phyloP scores from a whole-genome alignment of 2,888 invertebrate species.

The Scaptomyza caliginosa region DNA sequence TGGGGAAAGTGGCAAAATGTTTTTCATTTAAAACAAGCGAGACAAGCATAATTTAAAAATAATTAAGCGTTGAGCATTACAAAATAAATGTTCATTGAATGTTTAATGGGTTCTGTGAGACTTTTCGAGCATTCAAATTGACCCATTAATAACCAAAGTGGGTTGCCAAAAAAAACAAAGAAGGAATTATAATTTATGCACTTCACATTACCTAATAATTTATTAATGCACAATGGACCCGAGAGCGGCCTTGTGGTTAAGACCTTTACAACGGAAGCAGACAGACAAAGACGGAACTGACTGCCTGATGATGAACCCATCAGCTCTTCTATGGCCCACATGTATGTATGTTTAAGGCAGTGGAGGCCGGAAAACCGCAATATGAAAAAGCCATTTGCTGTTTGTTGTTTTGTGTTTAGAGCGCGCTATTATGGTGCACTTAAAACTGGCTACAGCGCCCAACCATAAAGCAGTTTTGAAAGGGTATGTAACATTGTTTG shows the following conservation, averaged over 20 bases:
- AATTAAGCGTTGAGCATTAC: not conserved
- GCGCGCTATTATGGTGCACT: conserved; percentile 65
- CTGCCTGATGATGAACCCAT: conserved; percentile 51
- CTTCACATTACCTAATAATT: conserved; percentile 64
- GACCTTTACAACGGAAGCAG: conserved; percentile 56
- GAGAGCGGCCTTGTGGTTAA: conserved; percentile 55
- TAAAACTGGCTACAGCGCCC: conserved; percentile 53
- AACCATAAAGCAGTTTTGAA: conserved; percentile 22
- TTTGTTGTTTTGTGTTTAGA: conserved; percentile 40
- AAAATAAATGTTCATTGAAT: not conserved
- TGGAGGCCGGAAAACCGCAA: conserved; percentile 66
- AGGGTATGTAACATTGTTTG: conserved; percentile 38
- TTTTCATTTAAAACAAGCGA: not conserved
- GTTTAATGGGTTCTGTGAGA: not conserved
- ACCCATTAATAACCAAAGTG: conserved; percentile 36
- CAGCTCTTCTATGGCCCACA: conserved; percentile 10
- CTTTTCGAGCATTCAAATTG: conserved; percentile 34
- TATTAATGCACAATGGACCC: conserved; percentile 64
- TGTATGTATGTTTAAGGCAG: conserved; percentile 14
- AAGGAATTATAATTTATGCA: conserved; percentile 62
- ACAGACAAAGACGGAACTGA: conserved; percentile 27
- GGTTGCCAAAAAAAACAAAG: conserved; percentile 5
- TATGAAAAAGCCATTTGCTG: conserved; percentile 69
- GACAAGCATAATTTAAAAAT: not conserved
- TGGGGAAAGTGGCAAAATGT: not conserved